A percentile compares a stretch with the other conserved stretches of the same genome.
Conservation (phyloP, 2,888 invertebrate genomes). For the Amblyjoppa proteus region DNA sequence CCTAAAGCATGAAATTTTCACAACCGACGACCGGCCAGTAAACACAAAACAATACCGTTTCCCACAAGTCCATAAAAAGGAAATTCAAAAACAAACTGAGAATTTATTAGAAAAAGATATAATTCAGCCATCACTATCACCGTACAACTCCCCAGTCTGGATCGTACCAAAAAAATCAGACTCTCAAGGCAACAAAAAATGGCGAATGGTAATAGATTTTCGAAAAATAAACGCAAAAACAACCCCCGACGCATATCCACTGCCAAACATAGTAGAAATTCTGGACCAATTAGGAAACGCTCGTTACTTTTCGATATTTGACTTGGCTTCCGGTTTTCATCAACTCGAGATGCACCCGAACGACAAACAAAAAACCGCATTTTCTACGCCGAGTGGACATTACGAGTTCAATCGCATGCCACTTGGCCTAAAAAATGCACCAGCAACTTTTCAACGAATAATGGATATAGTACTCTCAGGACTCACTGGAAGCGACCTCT, state of each 20-base stretch:
- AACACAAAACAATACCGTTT: conserved; percentile 51
- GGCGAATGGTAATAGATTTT: conserved; percentile 44
- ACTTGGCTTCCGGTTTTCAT: conserved; percentile 61
- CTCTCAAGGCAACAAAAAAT: conserved; percentile 17
- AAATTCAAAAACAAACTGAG: conserved; percentile 27
- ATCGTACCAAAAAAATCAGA: neutral
- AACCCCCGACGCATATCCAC: conserved; percentile 30
- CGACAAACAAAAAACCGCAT: conserved; percentile 46
- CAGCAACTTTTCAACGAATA: conserved; percentile 48
- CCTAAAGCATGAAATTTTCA: conserved; percentile 18
- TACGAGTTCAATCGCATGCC: conserved; percentile 58
- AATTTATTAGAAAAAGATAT: conserved; percentile 19
- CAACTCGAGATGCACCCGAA: conserved; percentile 66
- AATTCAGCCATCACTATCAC: conserved; percentile 36
- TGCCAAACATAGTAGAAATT: conserved; percentile 53
- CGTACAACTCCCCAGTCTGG: neutral
- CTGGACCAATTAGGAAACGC: conserved; percentile 71
- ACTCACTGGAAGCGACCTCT: conserved; percentile 39
- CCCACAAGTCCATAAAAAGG: conserved; percentile 32
- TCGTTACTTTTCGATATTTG: too few species aligned
- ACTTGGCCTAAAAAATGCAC: conserved; percentile 31
- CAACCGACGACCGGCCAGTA: conserved; percentile 30
- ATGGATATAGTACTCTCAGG: conserved; percentile 59
- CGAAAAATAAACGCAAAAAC: conserved; percentile 57
- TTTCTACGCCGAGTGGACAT: conserved; percentile 51